Conservation (phyloP, 1,140 invertebrate genomes). For the Reticulitermes speratus region DNA sequence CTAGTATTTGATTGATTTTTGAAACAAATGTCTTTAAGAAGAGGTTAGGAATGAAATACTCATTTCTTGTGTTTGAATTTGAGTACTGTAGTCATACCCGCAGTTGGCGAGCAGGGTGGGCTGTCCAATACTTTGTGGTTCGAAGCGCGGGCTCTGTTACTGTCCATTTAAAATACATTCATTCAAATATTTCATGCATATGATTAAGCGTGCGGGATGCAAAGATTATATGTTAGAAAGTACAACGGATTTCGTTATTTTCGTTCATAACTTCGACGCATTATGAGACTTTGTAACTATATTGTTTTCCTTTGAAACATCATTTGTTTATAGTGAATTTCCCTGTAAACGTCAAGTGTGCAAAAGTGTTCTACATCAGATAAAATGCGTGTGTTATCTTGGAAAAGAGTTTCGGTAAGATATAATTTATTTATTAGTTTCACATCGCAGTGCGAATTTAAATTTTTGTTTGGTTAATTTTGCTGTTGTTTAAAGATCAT, state of each 20-base stretch:
- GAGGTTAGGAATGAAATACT: neutral
- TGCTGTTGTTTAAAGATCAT: no score
- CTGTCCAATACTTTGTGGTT: neutral
- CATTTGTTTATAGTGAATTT: no score
- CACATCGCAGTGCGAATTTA: no score
- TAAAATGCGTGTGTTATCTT: no score
- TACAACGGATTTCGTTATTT: neutral
- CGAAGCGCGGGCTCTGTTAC: neutral
- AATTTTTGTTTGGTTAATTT: no score
- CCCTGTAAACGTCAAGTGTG: no score
- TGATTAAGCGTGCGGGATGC: neutral
- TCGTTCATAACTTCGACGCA: no score
- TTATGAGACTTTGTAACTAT: no score
- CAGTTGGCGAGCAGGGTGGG: neutral
- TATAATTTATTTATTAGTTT: no score
- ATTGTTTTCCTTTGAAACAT: no score
- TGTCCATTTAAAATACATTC: neutral
- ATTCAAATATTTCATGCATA: neutral
- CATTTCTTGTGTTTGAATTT: neutral
- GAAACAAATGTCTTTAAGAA: neutral
- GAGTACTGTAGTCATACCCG: neutral
- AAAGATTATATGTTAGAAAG: neutral
- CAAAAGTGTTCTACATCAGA: no score
- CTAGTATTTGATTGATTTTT: neutral
- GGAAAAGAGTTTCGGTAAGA: no score